A percentile compares a stretch with the other conserved stretches of the same genome.
These are phyloP conservation scores for Vesta saturnalis DNA, from an alignment of 2,888 invertebrate species.

Conservation along the genomic window DNA sequence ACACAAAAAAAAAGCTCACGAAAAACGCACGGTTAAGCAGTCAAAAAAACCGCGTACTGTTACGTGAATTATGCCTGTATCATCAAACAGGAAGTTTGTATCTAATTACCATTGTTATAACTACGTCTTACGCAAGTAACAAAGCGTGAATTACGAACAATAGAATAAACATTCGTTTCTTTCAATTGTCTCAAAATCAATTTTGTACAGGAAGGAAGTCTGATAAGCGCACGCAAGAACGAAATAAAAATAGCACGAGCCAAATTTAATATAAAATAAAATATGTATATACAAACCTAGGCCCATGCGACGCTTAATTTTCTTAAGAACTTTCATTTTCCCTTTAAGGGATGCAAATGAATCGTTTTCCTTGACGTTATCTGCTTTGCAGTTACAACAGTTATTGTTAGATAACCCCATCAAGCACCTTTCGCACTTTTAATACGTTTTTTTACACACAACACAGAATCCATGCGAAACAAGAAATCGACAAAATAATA, in stretches of 20 bases:
- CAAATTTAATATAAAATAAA: neutral
- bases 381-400: conserved; percentile 56
- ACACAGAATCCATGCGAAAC: conserved; percentile 31
- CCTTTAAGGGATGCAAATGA: conserved; percentile 66
- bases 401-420: conserved; percentile 60
- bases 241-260: too few relatives aligned
- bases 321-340: conserved; percentile 91
- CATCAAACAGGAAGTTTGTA: conserved; percentile 5
- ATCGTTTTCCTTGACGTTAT: conserved; percentile 54
- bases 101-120: conserved; percentile 8
- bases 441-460: conserved; percentile 20
- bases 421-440: conserved; percentile 45
- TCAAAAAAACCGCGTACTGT: neutral
- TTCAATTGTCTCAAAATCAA: neutral
- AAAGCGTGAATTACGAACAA: conserved; percentile 3
- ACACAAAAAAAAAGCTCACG: neutral
- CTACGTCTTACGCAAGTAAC: neutral
- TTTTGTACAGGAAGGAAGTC: neutral
- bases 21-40: neutral
- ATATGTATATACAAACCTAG: conserved; percentile 86
- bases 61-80: neutral
- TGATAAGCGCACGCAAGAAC: neutral
- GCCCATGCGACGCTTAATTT: conserved; percentile 88
- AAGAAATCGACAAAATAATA: conserved; percentile 8
- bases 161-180: too few relatives aligned